These are phyloP conservation scores for Ephialtes manifestator DNA, from an alignment of 2,888 invertebrate species.

Conservation along the genomic window DNA sequence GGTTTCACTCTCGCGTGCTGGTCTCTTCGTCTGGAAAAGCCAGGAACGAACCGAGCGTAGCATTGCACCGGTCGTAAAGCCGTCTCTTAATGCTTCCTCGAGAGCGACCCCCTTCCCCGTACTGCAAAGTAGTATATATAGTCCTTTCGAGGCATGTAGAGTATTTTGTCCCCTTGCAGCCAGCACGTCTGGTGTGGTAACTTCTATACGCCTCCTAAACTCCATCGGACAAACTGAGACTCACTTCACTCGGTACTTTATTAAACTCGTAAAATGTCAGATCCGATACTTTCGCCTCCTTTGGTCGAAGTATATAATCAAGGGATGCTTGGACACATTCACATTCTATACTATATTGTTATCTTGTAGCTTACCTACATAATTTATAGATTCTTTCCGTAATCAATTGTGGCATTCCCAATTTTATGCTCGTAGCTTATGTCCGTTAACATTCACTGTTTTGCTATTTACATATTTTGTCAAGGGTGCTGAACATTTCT, in stretches of 20 bases:
- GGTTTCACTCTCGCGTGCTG: slow-evolving; percentile 31
- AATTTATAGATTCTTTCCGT: not conserved
- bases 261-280: slow-evolving; percentile 60
- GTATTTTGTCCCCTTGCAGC: not conserved
- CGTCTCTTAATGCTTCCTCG: slow-evolving; percentile 54
- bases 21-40: slow-evolving; percentile 48
- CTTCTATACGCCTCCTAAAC: slow-evolving; percentile 43
- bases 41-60: slow-evolving; percentile 26
- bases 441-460: too few species aligned
- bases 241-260: slow-evolving; percentile 56
- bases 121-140: slow-evolving; percentile 29
- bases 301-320: not conserved
- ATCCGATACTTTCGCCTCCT: slow-evolving; percentile 41
- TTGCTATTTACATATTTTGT: too few species aligned
- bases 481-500: too few species aligned
- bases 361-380: not conserved
- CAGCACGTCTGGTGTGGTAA: slow-evolving; percentile 37
- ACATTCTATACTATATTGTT: not conserved
- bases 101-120: slow-evolving; percentile 16
- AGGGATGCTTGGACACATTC: not conserved
- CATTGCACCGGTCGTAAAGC: slow-evolving; percentile 53
- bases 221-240: slow-evolving; percentile 36
- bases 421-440: too few species aligned
- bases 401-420: too few species aligned
- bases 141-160: slow-evolving; percentile 13